These are phyloP conservation scores for Danionella cerebrum DNA, from an alignment of 2,113 vertebrate genomes.

Conservation along the genomic window DNA sequence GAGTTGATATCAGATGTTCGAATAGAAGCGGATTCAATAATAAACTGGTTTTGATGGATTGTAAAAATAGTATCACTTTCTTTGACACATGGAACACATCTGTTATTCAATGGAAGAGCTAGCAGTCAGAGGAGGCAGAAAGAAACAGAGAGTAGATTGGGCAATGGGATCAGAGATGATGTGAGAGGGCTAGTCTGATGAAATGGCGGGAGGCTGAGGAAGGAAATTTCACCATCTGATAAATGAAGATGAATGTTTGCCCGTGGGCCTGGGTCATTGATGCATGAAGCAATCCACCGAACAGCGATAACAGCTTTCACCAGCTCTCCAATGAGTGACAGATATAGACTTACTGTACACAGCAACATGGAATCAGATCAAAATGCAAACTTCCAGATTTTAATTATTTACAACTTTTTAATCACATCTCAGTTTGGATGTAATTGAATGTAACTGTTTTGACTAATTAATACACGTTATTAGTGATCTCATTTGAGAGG, in stretches of 20 bases:
- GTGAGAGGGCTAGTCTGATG: not conserved
- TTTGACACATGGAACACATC: not conserved
- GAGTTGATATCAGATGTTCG: too few relatives aligned
- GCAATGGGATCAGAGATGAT: not conserved
- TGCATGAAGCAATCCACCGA: conserved; percentile 43
- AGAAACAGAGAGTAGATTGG: not conserved
- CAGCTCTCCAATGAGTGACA: not conserved
- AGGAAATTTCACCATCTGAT: conserved; percentile 29
- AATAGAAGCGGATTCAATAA: too few relatives aligned
- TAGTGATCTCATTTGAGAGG: too few relatives aligned
- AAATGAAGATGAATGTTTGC: conserved; percentile 62
- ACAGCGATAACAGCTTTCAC: conserved; percentile 14
- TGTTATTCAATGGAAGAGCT: not conserved
- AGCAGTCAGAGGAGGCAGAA: not conserved
- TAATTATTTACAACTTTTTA: not conserved
- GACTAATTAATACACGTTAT: not conserved
- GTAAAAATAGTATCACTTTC: not conserved
- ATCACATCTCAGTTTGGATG: not conserved
- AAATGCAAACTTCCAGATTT: not conserved
- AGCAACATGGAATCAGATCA: not conserved
- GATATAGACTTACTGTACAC: not conserved
- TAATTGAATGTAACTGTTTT: not conserved
- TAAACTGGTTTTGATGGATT: too few relatives aligned
- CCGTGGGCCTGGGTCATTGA: conserved; percentile 42
- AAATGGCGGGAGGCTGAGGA: not conserved